Percentiles rank a stretch among this genome's conserved stretches.
Evolutionary conservation across 2,113 vertebrate genomes (phyloP).

Genomic region (Anarrhichthys ocellatus): DNA sequence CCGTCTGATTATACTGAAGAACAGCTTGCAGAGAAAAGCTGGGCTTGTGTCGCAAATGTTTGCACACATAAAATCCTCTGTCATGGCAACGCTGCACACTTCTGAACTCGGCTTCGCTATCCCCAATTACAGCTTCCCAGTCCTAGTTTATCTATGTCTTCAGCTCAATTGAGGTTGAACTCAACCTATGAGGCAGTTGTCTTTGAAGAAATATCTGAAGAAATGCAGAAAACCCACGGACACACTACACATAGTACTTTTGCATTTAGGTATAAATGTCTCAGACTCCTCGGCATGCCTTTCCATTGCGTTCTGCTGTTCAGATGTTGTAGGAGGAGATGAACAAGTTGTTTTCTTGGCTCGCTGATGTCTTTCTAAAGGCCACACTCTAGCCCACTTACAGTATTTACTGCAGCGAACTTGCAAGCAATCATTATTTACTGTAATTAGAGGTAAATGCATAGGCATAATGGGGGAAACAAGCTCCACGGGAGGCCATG

Average conservation of each 20-base stretch:
- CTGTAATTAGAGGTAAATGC: conserved; percentile 69
- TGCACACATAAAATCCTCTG: not conserved
- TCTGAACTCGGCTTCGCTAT: not conserved
- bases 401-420: conserved; percentile 56
- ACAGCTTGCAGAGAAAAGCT: not conserved
- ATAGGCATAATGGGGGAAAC: conserved; percentile 71
- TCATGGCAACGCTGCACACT: not conserved
- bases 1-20: not conserved
- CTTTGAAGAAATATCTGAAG: conserved; percentile 6
- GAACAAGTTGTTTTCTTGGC: conserved; percentile 32
- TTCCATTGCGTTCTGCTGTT: conserved; percentile 1
- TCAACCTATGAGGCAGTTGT: not conserved
- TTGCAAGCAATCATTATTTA: conserved; percentile 63
- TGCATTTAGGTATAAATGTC: not conserved
- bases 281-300: not conserved
- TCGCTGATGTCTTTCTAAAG: conserved; percentile 34
- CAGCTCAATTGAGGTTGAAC: not conserved
- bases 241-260: not conserved
- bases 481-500: conserved; percentile 61
- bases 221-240: conserved; percentile 6
- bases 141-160: not conserved
- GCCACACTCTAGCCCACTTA: conserved; percentile 36
- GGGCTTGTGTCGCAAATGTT: not conserved
- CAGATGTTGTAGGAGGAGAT: conserved; percentile 10
- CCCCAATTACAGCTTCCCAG: not conserved